These are phyloP conservation scores for Calyptomena viridis DNA, from an alignment of 2,113 vertebrate genomes.

Conservation along the genomic window DNA sequence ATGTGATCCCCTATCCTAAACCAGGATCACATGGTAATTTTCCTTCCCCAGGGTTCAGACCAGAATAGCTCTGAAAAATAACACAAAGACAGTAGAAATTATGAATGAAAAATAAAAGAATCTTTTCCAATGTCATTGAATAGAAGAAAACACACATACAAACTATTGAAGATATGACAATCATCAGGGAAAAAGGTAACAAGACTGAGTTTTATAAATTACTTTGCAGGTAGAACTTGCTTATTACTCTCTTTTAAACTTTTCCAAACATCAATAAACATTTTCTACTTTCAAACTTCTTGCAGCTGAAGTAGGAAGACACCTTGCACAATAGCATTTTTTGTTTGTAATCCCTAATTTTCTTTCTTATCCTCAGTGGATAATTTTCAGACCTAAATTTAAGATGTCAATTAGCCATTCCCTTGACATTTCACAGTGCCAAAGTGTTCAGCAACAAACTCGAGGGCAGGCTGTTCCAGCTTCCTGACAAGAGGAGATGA, in stretches of 20 bases:
- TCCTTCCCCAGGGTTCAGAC: background rate
- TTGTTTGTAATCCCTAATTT: background rate
- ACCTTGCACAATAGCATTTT: rapidly evolving
- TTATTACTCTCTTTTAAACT: background rate
- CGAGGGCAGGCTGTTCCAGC: background rate
- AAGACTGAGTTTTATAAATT: background rate
- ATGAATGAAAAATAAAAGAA: background rate
- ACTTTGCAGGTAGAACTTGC: background rate
- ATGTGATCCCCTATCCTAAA: background rate
- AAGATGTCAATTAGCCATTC: background rate
- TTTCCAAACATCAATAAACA: background rate
- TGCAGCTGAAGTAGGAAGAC: background rate
- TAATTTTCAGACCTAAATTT: background rate
- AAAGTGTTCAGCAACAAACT: background rate
- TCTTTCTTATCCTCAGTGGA: background rate
- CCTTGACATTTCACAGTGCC: background rate
- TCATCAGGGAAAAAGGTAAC: background rate
- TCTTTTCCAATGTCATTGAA: background rate
- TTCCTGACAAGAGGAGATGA: background rate
- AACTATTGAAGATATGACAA: background rate
- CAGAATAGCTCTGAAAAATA: background rate
- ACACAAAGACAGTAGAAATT: background rate
- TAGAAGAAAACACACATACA: background rate
- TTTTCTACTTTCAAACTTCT: background rate
- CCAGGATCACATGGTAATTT: background rate